phyloP scores from a whole-genome alignment of 2,113 vertebrate species.

The Nycticryphes semicollaris region DNA sequence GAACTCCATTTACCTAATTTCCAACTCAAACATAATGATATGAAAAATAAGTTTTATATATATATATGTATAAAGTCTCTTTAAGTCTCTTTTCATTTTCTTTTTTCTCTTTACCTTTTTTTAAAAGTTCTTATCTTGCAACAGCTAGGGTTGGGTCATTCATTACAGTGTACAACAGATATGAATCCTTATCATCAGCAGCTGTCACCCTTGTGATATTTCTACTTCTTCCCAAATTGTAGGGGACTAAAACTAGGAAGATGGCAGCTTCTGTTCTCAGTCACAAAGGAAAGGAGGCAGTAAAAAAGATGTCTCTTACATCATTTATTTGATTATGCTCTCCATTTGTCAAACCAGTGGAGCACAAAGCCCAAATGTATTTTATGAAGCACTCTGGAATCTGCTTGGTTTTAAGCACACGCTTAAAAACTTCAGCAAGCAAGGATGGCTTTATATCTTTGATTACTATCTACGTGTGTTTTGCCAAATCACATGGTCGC shows the following conservation, averaged over 20 bases:
- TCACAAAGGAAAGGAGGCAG: background rate
- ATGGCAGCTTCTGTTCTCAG: background rate
- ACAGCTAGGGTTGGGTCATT: background rate
- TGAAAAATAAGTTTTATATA: background rate
- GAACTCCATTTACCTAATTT: constrained; percentile 34
- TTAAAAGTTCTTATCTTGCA: background rate
- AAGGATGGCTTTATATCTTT: background rate
- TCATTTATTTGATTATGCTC: background rate
- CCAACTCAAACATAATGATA: background rate
- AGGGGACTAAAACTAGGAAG: background rate
- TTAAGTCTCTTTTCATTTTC: no score
- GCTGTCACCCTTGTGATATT: background rate
- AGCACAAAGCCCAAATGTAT: background rate
- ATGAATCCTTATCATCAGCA: background rate
- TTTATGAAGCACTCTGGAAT: background rate
- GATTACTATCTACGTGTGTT: background rate
- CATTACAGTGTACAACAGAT: background rate
- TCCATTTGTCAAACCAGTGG: background rate
- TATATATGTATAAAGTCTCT: background rate
- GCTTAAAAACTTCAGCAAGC: background rate
- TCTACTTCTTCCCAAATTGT: background rate
- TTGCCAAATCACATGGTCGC: background rate
- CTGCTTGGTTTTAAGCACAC: background rate
- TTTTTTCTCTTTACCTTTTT: background rate
- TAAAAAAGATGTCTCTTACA: background rate